phyloP scores from a whole-genome alignment of 2,113 vertebrate species.

The Scophthalmus maximus region DNA sequence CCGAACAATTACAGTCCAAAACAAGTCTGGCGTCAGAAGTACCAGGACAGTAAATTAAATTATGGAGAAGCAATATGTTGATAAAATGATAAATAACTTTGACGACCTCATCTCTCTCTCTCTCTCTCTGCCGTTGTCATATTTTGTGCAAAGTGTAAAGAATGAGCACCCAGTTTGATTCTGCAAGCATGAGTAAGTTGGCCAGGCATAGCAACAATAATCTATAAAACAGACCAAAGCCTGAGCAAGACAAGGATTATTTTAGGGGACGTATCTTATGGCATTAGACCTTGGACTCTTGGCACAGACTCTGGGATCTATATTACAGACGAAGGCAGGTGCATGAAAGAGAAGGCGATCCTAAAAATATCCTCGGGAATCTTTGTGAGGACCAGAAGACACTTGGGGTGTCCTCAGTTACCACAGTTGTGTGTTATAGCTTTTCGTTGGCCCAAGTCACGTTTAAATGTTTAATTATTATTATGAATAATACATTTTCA shows the following conservation, averaged over 20 bases:
- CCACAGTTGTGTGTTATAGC: neutral
- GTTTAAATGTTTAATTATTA: neutral
- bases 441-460: neutral
- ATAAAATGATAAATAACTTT: neutral
- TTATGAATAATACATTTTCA: neutral
- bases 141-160: neutral
- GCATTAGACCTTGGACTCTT: conserved; percentile 81
- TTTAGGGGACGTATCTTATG: conserved; percentile 85
- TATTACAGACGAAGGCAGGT: conserved; percentile 91
- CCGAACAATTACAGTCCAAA: too few species aligned
- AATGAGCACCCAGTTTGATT: neutral
- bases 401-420: conserved; percentile 58
- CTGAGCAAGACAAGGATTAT: conserved; percentile 75
- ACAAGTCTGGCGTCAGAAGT: conserved; percentile 3
- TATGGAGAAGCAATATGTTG: neutral
- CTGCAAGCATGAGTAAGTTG: neutral
- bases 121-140: too few species aligned
- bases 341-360: conserved; percentile 78
- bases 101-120: neutral
- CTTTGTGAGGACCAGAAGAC: conserved; percentile 62
- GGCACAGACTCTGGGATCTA: conserved; percentile 78
- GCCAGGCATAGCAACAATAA: conserved; percentile 48
- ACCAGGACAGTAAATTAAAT: neutral
- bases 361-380: conserved; percentile 91
- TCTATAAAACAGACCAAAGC: conserved; percentile 55